These are phyloP conservation scores for Cotesia typhae DNA, from an alignment of 1,140 invertebrate genomes.

Conservation along the genomic window DNA sequence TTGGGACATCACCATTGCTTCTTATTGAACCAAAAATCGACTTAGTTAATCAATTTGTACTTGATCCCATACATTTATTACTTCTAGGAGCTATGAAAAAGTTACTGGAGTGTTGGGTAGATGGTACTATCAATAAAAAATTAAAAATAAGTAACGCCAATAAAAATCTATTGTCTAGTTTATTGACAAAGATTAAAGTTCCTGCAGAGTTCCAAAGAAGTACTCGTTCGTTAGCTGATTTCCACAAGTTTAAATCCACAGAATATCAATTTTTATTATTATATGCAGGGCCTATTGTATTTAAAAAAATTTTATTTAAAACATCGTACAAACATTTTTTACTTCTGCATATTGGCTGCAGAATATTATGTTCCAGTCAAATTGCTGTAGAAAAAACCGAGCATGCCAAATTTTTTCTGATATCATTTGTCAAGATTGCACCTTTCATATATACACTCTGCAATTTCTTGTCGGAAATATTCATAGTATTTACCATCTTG, in stretches of 20 bases:
- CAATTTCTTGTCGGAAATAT: constrained; percentile 37
- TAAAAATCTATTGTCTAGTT: constrained; percentile 13
- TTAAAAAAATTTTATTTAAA: constrained; percentile 35
- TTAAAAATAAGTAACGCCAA: constrained; percentile 11
- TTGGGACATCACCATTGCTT: constrained; percentile 21
- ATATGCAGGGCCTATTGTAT: constrained; percentile 39
- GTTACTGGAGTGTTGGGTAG: constrained; percentile 27
- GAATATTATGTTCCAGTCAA: constrained; percentile 39
- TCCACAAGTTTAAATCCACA: constrained; percentile 40
- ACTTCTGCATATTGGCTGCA: constrained; percentile 37
- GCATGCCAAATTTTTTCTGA: constrained; percentile 35
- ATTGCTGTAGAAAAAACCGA: constrained; percentile 24
- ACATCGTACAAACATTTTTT: constrained; percentile 41
- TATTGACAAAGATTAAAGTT: constrained; percentile 30
- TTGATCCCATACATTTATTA: constrained; percentile 35
- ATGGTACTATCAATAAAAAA: constrained; percentile 4
- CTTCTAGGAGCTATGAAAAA: constrained; percentile 33
- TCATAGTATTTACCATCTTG: constrained; percentile 41
- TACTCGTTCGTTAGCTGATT: constrained; percentile 33
- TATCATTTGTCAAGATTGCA: constrained; percentile 36
- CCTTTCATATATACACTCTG: constrained; percentile 27
- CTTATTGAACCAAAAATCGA: constrained; percentile 17
- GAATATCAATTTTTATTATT: constrained; percentile 39
- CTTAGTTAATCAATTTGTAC: constrained; percentile 15
- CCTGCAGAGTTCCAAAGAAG: constrained; percentile 44